Conservation (phyloP, 2,888 invertebrate genomes). For the Odontothrips loti region DNA sequence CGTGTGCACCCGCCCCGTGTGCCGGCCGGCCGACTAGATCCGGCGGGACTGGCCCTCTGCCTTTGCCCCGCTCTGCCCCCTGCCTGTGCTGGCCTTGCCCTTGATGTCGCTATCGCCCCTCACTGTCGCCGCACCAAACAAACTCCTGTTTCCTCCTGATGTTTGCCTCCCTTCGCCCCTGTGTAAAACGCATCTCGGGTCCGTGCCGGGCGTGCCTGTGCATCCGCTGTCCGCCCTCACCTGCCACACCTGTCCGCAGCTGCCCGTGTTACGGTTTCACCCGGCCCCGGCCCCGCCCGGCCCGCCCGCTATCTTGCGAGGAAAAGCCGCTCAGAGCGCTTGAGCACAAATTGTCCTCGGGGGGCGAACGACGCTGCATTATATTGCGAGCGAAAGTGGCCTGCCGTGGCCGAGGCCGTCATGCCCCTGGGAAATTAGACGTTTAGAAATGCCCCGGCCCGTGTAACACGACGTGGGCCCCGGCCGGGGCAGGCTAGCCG, state of each 20-base stretch:
- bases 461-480: neutral
- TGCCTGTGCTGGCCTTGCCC: too few relatives aligned
- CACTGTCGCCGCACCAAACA: too few relatives aligned
- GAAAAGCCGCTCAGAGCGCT: neutral
- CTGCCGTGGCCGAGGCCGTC: neutral
- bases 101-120: too few relatives aligned
- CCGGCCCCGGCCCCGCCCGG: neutral
- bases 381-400: neutral
- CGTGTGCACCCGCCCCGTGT: too few relatives aligned
- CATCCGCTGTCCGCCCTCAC: too few relatives aligned
- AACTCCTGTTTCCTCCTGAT: too few relatives aligned
- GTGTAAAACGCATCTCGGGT: too few relatives aligned
- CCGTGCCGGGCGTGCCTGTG: neutral
- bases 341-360: conserved; percentile 6
- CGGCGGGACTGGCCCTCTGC: too few relatives aligned
- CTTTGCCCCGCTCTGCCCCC: too few relatives aligned
- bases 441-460: neutral
- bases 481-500: neutral
- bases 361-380: conserved; percentile 9
- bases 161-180: too few relatives aligned
- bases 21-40: too few relatives aligned
- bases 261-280: neutral
- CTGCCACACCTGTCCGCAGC: neutral
- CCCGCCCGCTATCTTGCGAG: too few relatives aligned
- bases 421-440: conserved; percentile 12